phyloP scores from a whole-genome alignment of 2,113 vertebrate genomes.

The Shinisaurus crocodilurus region DNA sequence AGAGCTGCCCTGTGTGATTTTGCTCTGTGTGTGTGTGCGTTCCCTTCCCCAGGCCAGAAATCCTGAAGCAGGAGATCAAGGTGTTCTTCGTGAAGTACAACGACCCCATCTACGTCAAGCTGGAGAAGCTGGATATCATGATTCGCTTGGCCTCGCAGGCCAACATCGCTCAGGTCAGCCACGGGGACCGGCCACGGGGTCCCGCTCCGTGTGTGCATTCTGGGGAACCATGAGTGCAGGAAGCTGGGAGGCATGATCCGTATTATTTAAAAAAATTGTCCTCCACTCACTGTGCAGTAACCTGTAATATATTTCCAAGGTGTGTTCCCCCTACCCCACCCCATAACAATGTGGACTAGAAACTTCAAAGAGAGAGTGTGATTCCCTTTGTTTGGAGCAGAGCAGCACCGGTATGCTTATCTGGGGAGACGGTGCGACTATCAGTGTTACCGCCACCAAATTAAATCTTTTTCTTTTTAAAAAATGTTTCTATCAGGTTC shows the following conservation, averaged over 20 bases:
- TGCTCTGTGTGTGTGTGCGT: conserved; percentile 80
- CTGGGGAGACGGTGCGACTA: background rate
- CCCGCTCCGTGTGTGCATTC: background rate
- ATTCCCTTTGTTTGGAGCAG: background rate
- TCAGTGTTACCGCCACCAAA: background rate
- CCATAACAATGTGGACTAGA: background rate
- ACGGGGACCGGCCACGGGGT: conserved; percentile 40
- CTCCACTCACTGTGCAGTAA: background rate
- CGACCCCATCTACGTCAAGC: conserved; percentile 98
- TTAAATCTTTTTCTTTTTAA: background rate
- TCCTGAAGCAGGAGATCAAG: conserved; percentile 98
- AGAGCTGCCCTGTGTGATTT: conserved; percentile 43
- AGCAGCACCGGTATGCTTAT: background rate
- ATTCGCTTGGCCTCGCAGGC: conserved; percentile 97
- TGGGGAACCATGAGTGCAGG: too few relatives aligned
- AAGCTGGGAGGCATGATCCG: too few relatives aligned
- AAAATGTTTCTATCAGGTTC: conserved; percentile 79
- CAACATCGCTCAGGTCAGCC: conserved; percentile 96
- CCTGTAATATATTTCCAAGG: background rate
- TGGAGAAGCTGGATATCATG: conserved; percentile 99
- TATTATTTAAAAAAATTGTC: background rate
- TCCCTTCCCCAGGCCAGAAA: conserved; percentile 87
- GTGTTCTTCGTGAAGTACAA: conserved; percentile 99
- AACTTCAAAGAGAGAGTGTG: background rate
- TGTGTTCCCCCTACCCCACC: background rate